phyloP scores from a whole-genome alignment of 2,888 invertebrate genomes.

The Homarus gammarus region DNA sequence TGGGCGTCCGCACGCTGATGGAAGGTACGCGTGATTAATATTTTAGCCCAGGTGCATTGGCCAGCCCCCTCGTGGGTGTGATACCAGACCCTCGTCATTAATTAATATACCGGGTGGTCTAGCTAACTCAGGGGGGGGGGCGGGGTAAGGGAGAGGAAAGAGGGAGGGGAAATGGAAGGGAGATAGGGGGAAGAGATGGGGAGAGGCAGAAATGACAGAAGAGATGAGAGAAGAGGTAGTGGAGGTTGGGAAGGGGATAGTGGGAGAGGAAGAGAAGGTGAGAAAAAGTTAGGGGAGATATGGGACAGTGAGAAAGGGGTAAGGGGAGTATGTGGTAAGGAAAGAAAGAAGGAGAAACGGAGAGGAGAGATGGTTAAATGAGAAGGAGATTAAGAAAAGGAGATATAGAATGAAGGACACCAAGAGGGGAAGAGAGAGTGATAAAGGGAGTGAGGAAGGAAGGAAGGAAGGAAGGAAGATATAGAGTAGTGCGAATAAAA shows the following conservation, averaged over 20 bases:
- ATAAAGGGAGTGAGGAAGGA: neutral
- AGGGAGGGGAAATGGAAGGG: neutral
- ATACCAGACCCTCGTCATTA: slow-evolving; percentile 37
- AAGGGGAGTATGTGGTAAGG: no score
- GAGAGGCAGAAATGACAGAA: neutral
- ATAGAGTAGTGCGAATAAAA: neutral
- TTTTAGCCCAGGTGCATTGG: slow-evolving; percentile 57
- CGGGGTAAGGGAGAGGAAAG: neutral
- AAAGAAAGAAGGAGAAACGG: neutral
- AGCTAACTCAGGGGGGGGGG: slow-evolving; percentile 27
- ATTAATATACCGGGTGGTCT: slow-evolving; percentile 50
- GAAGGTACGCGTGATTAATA: slow-evolving; percentile 46
- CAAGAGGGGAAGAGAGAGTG: no score
- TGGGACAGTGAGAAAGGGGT: no score
- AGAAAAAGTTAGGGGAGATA: no score
- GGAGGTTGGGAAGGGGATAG: no score
- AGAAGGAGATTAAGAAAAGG: neutral
- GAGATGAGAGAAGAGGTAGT: neutral
- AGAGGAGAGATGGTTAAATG: neutral
- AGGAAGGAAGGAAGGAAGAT: neutral
- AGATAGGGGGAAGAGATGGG: neutral
- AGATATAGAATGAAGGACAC: slow-evolving; percentile 12
- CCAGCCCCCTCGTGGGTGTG: slow-evolving; percentile 42
- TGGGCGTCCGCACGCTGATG: slow-evolving; percentile 17
- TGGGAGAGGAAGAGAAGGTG: neutral